Evolutionary conservation across 2,113 vertebrate genomes (phyloP), one percentile per base, ranked within the genome.

Genomic region (Cygnus buccinator): DNA sequence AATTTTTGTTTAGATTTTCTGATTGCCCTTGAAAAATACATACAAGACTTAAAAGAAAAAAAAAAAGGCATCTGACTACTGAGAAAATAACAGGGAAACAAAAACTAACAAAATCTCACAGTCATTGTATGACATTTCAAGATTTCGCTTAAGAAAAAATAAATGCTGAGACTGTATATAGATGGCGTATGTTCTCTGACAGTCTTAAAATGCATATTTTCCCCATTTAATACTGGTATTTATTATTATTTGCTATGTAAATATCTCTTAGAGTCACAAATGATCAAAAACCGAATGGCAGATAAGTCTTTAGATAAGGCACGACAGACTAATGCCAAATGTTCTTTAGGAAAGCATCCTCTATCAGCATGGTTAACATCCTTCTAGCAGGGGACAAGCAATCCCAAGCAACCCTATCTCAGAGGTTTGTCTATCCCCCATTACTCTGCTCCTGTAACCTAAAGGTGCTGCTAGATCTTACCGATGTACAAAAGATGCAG

Each of bases 401-500:
- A 87, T 8, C 13, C 29, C 57, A 44, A 77, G 41, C 19, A 89
- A 87, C 10, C 10, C 29, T 52, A 63, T 33, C 52, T 72, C 58
- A 7, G 23, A 81, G 57, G 26, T 78, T 50, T 52, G 6, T 21
- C n/a, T 65, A 29, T 23, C 28, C 78, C 37, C 73, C 31, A 41
- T 54, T 10, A 65, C 10, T 8, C 52, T 1, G 0, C 11, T 81
- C 37, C 46, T 16, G 54, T 28, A 70, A 43, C 0, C 1, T 20
- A 44, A 84, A 89, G 35, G 33, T 0, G 1, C 43, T 81, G 28
- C 16, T 44, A 61, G 31, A n/a, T 91, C 95, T 98, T 96, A 99
- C 99, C 83, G 90, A 94, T 65, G 98, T 99, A 91, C 99, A 99
- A 91, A 99, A 99, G 92, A 98, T 95, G 90, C 99, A 99, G 95